These are phyloP conservation scores for Apamea anceps DNA, from an alignment of 2,888 invertebrate genomes.

Conservation along the genomic window DNA sequence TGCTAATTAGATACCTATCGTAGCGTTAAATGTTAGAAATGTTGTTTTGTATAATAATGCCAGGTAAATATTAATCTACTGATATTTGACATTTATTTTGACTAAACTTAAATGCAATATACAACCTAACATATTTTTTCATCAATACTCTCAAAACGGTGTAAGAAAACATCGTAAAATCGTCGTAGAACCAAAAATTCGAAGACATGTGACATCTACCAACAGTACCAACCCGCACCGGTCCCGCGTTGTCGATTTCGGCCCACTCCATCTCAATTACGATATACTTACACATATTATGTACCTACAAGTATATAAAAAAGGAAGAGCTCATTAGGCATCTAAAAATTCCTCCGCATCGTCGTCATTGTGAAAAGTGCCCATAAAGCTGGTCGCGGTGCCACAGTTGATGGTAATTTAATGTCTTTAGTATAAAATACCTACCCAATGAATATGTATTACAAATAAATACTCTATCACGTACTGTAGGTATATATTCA, in stretches of 20 bases:
- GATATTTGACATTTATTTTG: neutral
- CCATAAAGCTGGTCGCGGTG: neutral
- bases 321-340: neutral
- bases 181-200: no score
- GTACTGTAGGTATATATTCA: neutral
- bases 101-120: neutral
- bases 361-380: neutral
- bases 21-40: neutral
- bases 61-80: neutral
- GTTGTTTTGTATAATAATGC: neutral
- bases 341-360: neutral
- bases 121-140: neutral
- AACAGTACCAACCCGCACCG: no score
- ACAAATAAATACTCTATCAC: neutral
- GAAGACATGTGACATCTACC: neutral
- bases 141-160: no score
- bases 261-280: neutral
- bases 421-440: neutral
- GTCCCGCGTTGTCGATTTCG: no score
- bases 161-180: no score
- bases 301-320: neutral
- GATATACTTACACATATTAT: neutral
- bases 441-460: neutral
- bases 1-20: conserved; percentile 6
- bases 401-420: neutral